These are phyloP conservation scores for Oryzias sinensis DNA, from an alignment of 2,797 vertebrate species.

Conservation along the genomic window DNA sequence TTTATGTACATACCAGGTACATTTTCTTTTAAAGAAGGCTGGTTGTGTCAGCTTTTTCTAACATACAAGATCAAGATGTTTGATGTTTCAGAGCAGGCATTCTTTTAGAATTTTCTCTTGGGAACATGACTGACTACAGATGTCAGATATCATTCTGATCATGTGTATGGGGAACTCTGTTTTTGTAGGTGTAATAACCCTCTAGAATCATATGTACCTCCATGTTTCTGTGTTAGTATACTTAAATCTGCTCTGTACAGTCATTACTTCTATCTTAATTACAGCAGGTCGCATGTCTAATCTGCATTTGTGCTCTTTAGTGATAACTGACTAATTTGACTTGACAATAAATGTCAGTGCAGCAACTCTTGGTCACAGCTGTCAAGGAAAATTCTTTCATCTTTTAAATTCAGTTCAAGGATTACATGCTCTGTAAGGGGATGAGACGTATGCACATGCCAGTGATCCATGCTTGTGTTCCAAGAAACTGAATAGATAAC, in stretches of 20 bases:
- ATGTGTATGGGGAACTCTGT: too few species aligned
- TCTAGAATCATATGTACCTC: neutral
- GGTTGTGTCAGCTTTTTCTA: too few species aligned
- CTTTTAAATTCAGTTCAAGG: slow-evolving; percentile 62
- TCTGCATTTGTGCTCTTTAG: slow-evolving; percentile 29
- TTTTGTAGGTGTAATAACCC: too few species aligned
- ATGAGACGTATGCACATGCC: slow-evolving; percentile 42
- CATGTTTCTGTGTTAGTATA: neutral
- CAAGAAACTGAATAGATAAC: slow-evolving; percentile 44
- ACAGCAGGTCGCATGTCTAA: slow-evolving; percentile 10
- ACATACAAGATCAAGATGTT: too few species aligned
- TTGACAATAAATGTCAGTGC: slow-evolving; percentile 56
- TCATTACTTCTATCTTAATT: slow-evolving; percentile 10
- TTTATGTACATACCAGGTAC: too few species aligned
- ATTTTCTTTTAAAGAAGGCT: too few species aligned
- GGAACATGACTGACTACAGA: too few species aligned
- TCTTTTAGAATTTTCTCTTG: too few species aligned
- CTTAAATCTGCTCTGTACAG: slow-evolving; percentile 1
- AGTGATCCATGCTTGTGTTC: slow-evolving; percentile 34
- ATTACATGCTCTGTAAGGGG: slow-evolving; percentile 62
- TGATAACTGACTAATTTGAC: slow-evolving; percentile 55
- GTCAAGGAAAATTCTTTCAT: slow-evolving; percentile 58
- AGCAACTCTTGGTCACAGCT: slow-evolving; percentile 30
- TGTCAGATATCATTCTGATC: too few species aligned
- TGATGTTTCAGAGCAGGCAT: too few species aligned